Conservation (phyloP, 2,113 vertebrate species). For the Himantopus leucocephalus region DNA sequence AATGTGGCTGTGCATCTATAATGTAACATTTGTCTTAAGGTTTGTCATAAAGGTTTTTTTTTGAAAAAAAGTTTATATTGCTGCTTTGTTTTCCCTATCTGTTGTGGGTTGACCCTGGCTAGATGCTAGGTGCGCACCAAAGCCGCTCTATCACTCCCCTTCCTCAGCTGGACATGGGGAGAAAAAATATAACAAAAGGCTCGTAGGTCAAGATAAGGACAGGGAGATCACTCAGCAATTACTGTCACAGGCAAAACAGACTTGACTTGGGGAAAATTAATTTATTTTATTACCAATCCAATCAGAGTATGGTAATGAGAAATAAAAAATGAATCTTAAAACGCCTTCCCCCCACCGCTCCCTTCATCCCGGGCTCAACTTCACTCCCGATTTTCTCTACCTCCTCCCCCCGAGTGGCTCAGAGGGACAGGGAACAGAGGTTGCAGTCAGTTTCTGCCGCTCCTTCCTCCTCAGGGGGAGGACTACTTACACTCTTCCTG, state of each 20-base stretch:
- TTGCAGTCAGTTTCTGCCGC: not conserved
- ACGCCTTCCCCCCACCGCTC: not conserved
- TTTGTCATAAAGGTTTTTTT: not conserved
- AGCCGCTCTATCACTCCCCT: not conserved
- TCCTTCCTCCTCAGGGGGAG: not conserved
- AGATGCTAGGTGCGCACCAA: not conserved
- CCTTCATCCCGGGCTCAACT: not conserved
- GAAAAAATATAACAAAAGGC: not conserved
- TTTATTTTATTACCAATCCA: not conserved
- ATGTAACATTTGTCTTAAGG: not conserved
- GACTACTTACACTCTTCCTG: not conserved
- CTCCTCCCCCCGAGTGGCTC: not conserved
- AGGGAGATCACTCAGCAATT: not conserved
- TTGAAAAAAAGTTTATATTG: not conserved
- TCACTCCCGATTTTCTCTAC: not conserved
- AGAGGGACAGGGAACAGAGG: too few relatives aligned
- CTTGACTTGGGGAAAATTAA: not conserved
- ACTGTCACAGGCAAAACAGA: not conserved
- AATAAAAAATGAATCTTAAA: not conserved
- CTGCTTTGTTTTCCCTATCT: not conserved
- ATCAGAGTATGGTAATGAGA: not conserved
- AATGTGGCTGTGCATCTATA: not conserved
- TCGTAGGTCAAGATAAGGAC: not conserved
- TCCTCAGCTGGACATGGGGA: not conserved
- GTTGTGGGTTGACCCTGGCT: not conserved